Evolutionary conservation across 2,113 vertebrate species (phyloP).

Genomic region (Mastomys natalensis): DNA sequence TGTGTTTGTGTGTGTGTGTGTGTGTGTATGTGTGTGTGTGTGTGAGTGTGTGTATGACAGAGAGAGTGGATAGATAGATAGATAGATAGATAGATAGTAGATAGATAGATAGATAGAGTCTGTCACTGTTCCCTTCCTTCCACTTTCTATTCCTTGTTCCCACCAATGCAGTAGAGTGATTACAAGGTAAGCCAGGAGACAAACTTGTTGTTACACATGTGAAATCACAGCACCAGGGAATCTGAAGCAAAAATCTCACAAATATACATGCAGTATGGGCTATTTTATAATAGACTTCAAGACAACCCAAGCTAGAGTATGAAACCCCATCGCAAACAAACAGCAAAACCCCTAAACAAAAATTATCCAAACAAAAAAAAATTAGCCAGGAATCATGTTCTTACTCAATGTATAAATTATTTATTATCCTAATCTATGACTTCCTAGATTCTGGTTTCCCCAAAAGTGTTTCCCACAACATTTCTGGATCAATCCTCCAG

Average conservation of each 20-base stretch:
- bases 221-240: not conserved
- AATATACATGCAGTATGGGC: too few relatives aligned
- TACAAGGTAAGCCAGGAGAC: not conserved
- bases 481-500: not conserved
- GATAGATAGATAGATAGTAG: too few relatives aligned
- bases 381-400: not conserved
- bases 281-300: not conserved
- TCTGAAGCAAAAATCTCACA: not conserved
- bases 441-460: not conserved
- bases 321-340: not conserved
- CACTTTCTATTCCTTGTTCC: not conserved
- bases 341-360: not conserved
- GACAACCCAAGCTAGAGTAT: not conserved
- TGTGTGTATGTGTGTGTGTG: not conserved
- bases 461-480: not conserved
- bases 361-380: not conserved
- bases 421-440: not conserved
- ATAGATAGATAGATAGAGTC: too few relatives aligned
- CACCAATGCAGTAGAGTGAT: not conserved
- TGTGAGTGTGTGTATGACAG: not conserved
- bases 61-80: too few relatives aligned
- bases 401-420: not conserved
- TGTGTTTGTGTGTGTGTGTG: not conserved
- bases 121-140: not conserved
- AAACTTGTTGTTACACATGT: not conserved